Base-by-base conservation (phyloP, 2,113 vertebrate genomes). In the Reinhardtius hippoglossoides region DNA sequence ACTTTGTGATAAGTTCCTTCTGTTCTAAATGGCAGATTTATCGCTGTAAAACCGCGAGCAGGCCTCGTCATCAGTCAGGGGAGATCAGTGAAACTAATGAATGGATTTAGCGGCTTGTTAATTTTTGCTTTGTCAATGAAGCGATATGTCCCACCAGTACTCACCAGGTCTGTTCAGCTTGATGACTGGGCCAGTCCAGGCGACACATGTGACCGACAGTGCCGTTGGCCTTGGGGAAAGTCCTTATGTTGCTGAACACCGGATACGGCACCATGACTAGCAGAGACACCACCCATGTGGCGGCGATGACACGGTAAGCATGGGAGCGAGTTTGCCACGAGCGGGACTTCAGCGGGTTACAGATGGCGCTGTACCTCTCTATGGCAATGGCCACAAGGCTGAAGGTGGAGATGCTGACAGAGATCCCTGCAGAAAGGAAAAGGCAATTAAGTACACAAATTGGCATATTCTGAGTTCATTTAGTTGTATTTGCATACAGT, bases 311-410 rank as follows among this genome's bases (percentile, higher is more conserved):
- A 0, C 96, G 95, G 87, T 94, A 95, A 1, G 97, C 97, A 0
- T 98, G 97, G 20, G 97, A 98, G 23, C 95, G 96, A 0, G 97
- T 99, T 93, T 99, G 97, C 97, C 97, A 99, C 1, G 94, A 93
- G 0, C 97, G 95, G 0, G 97, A 97, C 86, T 97, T 96, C 74
- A 99, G 94, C 0, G 97, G 97, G 89, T 97, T 96, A 75, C 97
- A 98, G 94, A 99, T 99, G 90, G 97, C 97, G 26, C 96, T 97
- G 94, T 99, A 97, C 3, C 97, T 88, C 88, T 99, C 97, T 5
- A 96, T 95, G 75, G 97, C 96, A 0, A 99, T 99, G 91, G 97
- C 97, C 73, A 98, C 96, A n/a, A 99, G 94, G 90, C 96, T 98
- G 86, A 98, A 96, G 76, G 97, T 98, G 89, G 97, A 99, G 80